phyloP scores from a whole-genome alignment of 2,797 vertebrate species.

The Leptoclinus maculatus region DNA sequence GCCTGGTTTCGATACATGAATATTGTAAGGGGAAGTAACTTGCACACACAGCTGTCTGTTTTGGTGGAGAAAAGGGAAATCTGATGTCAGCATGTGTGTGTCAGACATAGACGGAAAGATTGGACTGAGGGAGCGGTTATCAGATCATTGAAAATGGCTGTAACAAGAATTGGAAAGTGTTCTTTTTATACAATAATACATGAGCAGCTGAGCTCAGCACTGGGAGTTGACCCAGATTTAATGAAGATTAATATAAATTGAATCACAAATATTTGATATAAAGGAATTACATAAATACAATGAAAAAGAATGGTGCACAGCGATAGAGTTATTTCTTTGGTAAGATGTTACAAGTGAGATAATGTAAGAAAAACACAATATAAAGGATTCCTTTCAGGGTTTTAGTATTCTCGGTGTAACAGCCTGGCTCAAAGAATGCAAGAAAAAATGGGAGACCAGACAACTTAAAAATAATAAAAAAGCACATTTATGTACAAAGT shows the following conservation, averaged over 20 bases:
- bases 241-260: background rate
- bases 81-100: constrained; percentile 14
- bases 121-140: constrained; percentile 9
- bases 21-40: constrained; percentile 40
- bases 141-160: constrained; percentile 19
- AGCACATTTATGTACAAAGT: no score
- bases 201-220: background rate
- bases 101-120: constrained; percentile 22
- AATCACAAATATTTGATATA: background rate
- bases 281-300: background rate
- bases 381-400: background rate
- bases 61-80: constrained; percentile 49
- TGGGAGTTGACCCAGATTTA: background rate
- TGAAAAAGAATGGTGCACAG: background rate
- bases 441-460: no score
- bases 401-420: background rate
- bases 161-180: background rate
- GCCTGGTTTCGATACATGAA: constrained; percentile 17
- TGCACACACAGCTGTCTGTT: constrained; percentile 34
- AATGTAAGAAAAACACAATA: background rate
- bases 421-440: no score
- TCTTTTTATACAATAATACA: background rate
- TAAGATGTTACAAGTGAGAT: background rate
- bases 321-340: background rate
- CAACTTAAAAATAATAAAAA: no score